Conservation (phyloP, 2,888 invertebrate species). For the Tridacna gigas region DNA sequence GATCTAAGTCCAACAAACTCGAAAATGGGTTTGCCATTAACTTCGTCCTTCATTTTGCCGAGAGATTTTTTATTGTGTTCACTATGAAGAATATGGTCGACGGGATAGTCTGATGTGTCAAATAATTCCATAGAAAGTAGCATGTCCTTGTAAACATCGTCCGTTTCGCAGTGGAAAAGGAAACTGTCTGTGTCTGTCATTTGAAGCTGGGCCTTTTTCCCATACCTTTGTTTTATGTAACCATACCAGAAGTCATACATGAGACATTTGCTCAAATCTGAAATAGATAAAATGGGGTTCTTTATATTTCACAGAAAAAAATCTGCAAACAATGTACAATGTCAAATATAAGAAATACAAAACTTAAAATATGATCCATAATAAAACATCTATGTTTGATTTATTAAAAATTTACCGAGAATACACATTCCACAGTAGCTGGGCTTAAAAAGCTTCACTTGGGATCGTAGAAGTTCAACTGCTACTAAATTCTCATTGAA, state of each 20-base stretch:
- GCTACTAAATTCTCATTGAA: conserved; percentile 51
- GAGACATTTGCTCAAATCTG: conserved; percentile 82
- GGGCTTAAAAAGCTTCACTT: conserved; percentile 47
- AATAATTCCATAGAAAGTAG: conserved; percentile 18
- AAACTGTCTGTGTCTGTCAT: conserved; percentile 62
- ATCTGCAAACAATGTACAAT: no score
- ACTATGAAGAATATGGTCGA: conserved; percentile 66
- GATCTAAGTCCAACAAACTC: conserved; percentile 73
- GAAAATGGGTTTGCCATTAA: conserved; percentile 66
- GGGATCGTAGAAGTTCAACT: conserved; percentile 33
- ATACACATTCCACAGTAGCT: conserved; percentile 52
- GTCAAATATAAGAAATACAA: no score
- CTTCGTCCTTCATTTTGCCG: conserved; percentile 81
- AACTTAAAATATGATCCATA: no score
- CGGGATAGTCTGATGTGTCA: conserved; percentile 74
- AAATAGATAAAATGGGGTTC: conserved; percentile 10
- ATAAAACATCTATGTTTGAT: no score
- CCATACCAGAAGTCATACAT: conserved; percentile 84
- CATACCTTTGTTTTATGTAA: conserved; percentile 47
- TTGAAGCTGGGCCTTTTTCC: conserved; percentile 32
- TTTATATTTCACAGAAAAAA: no score
- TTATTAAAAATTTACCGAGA: conserved; percentile 18
- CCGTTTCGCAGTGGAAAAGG: conserved; percentile 36
- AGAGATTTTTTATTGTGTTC: conserved; percentile 75
- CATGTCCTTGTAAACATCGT: conserved; percentile 53